These are phyloP conservation scores for Ferrisia virgata DNA, from an alignment of 2,888 invertebrate species.

Conservation along the genomic window DNA sequence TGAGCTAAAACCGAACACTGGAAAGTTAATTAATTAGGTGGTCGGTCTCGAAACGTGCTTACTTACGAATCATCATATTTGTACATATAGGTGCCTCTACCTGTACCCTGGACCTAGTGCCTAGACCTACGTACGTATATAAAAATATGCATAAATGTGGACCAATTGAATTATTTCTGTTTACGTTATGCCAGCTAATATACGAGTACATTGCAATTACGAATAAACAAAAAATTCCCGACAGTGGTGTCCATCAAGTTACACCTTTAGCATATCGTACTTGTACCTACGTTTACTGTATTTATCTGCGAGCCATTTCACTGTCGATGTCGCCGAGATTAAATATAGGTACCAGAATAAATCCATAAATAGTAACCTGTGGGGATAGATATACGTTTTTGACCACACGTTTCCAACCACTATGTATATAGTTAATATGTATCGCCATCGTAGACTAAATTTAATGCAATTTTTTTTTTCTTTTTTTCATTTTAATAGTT, in stretches of 20 bases:
- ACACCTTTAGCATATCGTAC: too few relatives aligned
- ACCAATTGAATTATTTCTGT: not conserved
- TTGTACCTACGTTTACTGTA: too few relatives aligned
- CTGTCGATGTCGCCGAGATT: not conserved
- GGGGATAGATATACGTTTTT: not conserved
- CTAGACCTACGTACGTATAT: too few relatives aligned
- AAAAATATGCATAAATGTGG: not conserved
- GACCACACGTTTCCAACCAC: not conserved
- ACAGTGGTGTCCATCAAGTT: not conserved
- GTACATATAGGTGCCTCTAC: too few relatives aligned
- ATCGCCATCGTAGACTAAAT: not conserved
- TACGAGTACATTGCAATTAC: not conserved
- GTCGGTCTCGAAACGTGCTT: not conserved
- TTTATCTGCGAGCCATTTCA: not conserved
- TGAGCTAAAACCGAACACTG: not conserved
- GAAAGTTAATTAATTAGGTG: conserved; percentile 15
- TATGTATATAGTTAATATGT: not conserved
- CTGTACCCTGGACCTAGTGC: too few relatives aligned
- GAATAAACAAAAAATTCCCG: not conserved
- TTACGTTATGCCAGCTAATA: not conserved
- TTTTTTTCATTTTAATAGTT: not conserved
- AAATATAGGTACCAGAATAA: not conserved
- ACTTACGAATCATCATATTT: not conserved
- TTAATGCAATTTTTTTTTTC: not conserved
- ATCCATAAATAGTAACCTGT: conserved; percentile 15